phyloP scores from a whole-genome alignment of 1,140 invertebrate genomes.

The Laupala kohalensis region DNA sequence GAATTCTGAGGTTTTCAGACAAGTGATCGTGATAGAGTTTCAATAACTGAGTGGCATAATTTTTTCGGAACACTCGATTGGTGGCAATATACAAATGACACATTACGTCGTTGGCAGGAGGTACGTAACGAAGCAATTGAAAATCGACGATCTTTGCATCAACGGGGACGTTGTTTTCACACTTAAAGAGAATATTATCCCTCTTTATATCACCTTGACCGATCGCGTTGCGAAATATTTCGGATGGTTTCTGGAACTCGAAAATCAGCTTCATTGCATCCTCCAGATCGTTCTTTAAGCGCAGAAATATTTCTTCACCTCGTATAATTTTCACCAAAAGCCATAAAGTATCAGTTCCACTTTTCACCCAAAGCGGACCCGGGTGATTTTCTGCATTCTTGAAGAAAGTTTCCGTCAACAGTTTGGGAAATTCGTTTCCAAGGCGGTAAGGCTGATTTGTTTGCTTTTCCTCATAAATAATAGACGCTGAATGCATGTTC shows the following conservation, averaged over 20 bases:
- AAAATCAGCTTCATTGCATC: not conserved
- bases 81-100: not conserved
- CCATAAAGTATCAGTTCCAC: not conserved
- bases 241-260: not conserved
- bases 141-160: not conserved
- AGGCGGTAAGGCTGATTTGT: not conserved
- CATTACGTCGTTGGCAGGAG: not conserved
- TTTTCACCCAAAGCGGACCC: not conserved
- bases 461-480: not conserved
- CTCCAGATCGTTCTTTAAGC: not conserved
- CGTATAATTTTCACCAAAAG: no score
- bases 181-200: conserved; percentile 1
- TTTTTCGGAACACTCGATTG: not conserved
- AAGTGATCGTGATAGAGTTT: not conserved
- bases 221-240: not conserved
- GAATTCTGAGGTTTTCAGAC: not conserved
- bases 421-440: not conserved
- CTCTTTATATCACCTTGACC: not conserved
- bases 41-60: not conserved
- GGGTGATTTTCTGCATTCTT: not conserved
- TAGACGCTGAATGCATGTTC: not conserved
- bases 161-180: not conserved
- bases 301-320: no score
- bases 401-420: not conserved
- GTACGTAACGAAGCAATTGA: not conserved